Conservation (phyloP, 2,888 invertebrate species). For the Synergus japonicus region DNA sequence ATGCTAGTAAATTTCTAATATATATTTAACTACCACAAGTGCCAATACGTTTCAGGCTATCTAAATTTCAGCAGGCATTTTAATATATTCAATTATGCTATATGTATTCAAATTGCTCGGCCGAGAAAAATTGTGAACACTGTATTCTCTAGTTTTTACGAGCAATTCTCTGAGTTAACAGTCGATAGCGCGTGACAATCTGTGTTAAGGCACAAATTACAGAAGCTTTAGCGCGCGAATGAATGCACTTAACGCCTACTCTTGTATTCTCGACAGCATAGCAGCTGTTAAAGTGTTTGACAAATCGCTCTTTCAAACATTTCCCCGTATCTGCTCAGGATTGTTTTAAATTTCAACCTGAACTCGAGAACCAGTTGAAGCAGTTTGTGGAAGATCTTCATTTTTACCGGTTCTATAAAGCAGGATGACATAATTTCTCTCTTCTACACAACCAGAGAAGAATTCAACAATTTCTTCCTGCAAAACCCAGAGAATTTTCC, state of each 20-base stretch:
- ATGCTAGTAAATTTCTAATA: background rate
- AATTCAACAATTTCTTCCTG: no score
- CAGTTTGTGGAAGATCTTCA: background rate
- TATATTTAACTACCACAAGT: background rate
- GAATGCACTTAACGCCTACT: conserved; percentile 58
- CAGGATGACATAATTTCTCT: background rate
- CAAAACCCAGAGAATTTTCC: no score
- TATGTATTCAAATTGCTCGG: background rate
- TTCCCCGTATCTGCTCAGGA: conserved; percentile 43
- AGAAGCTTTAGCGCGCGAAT: conserved; percentile 53
- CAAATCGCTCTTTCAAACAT: conserved; percentile 66
- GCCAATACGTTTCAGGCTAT: background rate
- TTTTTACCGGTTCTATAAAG: background rate
- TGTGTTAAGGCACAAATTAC: conserved; percentile 44
- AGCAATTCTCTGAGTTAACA: conserved; percentile 35
- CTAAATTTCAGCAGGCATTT: background rate
- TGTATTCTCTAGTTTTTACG: conserved; percentile 20
- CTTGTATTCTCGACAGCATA: conserved; percentile 54
- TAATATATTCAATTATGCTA: background rate
- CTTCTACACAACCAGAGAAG: background rate
- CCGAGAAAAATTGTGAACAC: conserved; percentile 11
- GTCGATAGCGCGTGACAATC: conserved; percentile 39
- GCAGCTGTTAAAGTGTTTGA: conserved; percentile 64
- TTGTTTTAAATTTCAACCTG: conserved; percentile 47
- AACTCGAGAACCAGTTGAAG: conserved; percentile 16